These are phyloP conservation scores for Biston stratarius DNA, from an alignment of 2,888 invertebrate genomes.

Conservation along the genomic window DNA sequence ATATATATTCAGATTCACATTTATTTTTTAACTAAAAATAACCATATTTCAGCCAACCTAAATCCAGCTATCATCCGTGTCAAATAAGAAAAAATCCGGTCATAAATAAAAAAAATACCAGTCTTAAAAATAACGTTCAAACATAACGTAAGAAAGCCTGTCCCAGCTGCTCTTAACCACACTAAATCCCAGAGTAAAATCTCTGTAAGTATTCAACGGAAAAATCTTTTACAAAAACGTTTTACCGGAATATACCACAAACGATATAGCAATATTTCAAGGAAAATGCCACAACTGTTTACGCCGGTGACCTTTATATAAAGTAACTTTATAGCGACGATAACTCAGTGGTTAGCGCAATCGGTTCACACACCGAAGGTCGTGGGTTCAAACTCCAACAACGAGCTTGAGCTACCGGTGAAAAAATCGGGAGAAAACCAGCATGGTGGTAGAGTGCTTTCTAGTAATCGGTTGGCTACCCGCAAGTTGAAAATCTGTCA, in stretches of 20 bases:
- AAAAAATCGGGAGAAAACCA: no score
- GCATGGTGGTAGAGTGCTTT: no score
- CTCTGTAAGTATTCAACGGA: not conserved
- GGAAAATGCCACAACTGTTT: not conserved
- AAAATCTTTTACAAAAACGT: constrained; percentile 2
- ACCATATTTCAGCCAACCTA: constrained; percentile 8
- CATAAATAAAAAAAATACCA: constrained; percentile 23
- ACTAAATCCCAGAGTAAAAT: constrained; percentile 19
- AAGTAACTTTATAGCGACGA: no score
- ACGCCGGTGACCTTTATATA: no score
- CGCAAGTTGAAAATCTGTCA: no score
- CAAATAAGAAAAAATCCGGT: constrained; percentile 20
- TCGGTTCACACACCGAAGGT: no score
- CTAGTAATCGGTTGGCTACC: no score
- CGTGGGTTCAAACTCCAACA: no score
- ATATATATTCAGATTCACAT: not conserved
- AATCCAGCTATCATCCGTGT: constrained; percentile 21
- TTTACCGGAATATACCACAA: not conserved
- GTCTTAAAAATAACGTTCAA: constrained; percentile 22
- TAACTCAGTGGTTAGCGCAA: no score
- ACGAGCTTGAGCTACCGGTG: no score
- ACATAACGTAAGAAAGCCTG: constrained; percentile 13
- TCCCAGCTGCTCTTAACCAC: constrained; percentile 28
- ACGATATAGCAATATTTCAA: not conserved
- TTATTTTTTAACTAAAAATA: constrained; percentile 6